Conservation (phyloP, 2,797 vertebrate genomes). For the Todus mexicanus region DNA sequence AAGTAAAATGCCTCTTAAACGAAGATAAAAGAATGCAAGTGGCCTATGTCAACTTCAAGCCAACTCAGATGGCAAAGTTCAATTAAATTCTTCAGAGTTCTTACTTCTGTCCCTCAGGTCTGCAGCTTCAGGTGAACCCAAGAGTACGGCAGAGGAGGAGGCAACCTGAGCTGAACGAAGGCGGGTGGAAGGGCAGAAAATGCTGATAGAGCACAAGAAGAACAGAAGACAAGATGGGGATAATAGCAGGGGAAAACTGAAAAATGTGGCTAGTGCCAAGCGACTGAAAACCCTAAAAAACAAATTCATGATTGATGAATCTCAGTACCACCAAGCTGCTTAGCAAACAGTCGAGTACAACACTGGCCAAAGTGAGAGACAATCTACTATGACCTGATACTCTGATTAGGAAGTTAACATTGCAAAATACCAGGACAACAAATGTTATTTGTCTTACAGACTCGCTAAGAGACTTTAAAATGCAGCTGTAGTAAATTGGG, state of each 20-base stretch:
- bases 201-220: background rate
- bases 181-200: background rate
- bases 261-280: background rate
- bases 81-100: background rate
- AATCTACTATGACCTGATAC: background rate
- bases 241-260: background rate
- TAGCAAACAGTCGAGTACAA: background rate
- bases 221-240: fast-evolving
- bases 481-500: background rate
- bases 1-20: constrained; percentile 15
- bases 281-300: background rate
- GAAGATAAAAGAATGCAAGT: background rate
- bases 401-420: background rate
- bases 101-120: background rate
- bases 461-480: background rate
- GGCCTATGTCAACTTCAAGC: background rate
- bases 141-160: background rate
- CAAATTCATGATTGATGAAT: background rate
- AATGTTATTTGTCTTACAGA: background rate
- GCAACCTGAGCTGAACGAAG: background rate
- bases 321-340: background rate
- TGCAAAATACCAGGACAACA: background rate
- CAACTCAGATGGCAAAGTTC: background rate
- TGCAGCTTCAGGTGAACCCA: background rate
- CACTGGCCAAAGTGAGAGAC: background rate